A percentile compares a stretch with the other conserved stretches of the same genome.
Evolutionary conservation across 2,113 vertebrate species (phyloP).

Genomic region (Silurus meridionalis): DNA sequence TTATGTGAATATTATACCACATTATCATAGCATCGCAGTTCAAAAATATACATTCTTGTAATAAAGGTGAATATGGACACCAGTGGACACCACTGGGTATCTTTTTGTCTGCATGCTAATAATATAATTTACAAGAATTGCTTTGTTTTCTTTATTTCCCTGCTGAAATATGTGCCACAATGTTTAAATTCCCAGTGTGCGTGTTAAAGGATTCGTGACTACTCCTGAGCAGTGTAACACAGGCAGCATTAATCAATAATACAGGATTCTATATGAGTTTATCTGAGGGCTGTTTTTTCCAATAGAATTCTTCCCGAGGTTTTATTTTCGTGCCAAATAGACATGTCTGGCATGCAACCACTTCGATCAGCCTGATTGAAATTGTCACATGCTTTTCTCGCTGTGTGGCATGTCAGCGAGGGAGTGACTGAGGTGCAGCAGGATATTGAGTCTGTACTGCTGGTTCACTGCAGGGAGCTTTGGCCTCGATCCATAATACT

Average conservation of each 20-base stretch:
- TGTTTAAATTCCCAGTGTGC: not conserved
- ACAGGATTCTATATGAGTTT: not conserved
- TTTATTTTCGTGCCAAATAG: constrained; percentile 17
- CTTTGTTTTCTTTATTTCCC: not conserved
- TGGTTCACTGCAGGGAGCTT: constrained; percentile 23
- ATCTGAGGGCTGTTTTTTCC: constrained; percentile 6
- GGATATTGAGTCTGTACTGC: constrained; percentile 15
- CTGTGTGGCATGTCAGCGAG: not conserved
- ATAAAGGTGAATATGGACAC: too few species aligned
- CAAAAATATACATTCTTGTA: too few species aligned
- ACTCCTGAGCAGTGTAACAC: not conserved
- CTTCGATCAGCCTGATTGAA: constrained; percentile 17
- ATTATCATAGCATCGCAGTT: too few species aligned
- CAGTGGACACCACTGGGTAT: not conserved
- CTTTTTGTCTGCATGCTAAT: not conserved
- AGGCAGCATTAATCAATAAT: not conserved
- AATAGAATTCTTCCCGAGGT: not conserved
- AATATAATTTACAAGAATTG: not conserved
- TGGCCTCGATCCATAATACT: constrained; percentile 21
- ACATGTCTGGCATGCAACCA: constrained; percentile 9
- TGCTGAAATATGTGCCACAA: not conserved
- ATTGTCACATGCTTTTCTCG: not conserved
- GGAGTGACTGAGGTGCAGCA: constrained; percentile 7
- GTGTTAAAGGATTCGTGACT: not conserved
- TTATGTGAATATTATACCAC: not conserved